Base-by-base conservation (phyloP, 64 coral and sea anemone genomes). In the Astreopora myriophthalma region DNA sequence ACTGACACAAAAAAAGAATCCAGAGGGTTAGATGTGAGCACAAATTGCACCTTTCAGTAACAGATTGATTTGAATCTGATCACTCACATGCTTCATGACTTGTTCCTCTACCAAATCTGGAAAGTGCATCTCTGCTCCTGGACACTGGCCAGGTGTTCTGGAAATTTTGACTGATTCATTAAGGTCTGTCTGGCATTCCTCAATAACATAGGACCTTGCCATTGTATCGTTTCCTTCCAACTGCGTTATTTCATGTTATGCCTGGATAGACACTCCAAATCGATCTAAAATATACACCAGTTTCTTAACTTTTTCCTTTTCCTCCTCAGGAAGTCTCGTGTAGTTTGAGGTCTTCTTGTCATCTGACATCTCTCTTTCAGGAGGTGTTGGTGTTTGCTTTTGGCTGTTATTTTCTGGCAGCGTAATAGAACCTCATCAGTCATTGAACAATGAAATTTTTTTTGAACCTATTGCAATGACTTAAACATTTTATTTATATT, bases 141-240 rank as follows among this genome's bases (percentile, higher is more conserved):
- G 0, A 58, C 52, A 20, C 52, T 58, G 52, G 52, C 52, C 52
- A 58, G 52, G 52, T 58, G 52, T 69, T 69, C 65, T 69, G 65
- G 23, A 69, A 0, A 69, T 69, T 69, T 69, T 69, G 23, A 26
- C 65, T 69, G 65, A 69, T 29, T 69, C 65, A 69, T 69, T 69
- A 28, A 33, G 65, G 65, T 69, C 65, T 69, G 65, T 24, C 65
- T 69, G 65, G 65, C 65, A 13, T 69, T 69, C 65, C 65, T 69
- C 65, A 69, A 69, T 69, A 29, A 29, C 65, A 69, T 69, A 69
- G 65, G 65, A 69, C 65, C 65, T 69, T 69, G 25, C 25, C 65
- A 69, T 69, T 69, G 65, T 69, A 69, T 69, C 8, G 65, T 69
- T 69, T 69, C 65, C 65, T 69, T 69, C n/a, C 9, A 69, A 69